These are phyloP conservation scores for Dasypogon diadema DNA, from an alignment of 2,888 invertebrate genomes.

Conservation along the genomic window DNA sequence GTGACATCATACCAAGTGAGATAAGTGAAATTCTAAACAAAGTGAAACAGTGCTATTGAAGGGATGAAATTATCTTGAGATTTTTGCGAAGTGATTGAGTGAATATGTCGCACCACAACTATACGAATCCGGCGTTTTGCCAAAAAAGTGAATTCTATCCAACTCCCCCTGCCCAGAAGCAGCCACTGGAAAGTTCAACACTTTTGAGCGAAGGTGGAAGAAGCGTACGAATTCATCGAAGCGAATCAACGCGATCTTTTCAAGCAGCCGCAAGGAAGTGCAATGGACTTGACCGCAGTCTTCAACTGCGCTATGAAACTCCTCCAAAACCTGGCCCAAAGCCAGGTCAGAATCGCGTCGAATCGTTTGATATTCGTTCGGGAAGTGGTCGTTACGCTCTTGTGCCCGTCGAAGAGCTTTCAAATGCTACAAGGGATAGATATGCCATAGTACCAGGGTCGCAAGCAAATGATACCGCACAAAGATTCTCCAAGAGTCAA, in stretches of 20 bases:
- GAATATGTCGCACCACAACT: constrained; percentile 70
- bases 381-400: constrained; percentile 70
- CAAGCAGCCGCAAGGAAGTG: constrained; percentile 52
- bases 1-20: no score
- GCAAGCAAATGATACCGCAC: constrained; percentile 65
- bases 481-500: constrained; percentile 66
- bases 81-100: constrained; percentile 13
- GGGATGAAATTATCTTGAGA: constrained; percentile 3
- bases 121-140: constrained; percentile 85
- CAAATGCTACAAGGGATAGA: constrained; percentile 59
- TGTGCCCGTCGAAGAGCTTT: constrained; percentile 70
- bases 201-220: constrained; percentile 65
- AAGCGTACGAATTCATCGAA: constrained; percentile 65
- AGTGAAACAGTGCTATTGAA: no score
- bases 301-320: constrained; percentile 56
- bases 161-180: constrained; percentile 60
- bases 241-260: constrained; percentile 68
- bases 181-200: constrained; percentile 59
- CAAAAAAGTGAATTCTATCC: constrained; percentile 78
- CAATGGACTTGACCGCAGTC: constrained; percentile 58
- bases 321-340: constrained; percentile 61
- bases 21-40: no score
- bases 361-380: constrained; percentile 57
- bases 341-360: constrained; percentile 54
- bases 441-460: constrained; percentile 67